These are phyloP conservation scores for Blennius ocellaris DNA, from an alignment of 2,113 vertebrate species.

Conservation along the genomic window DNA sequence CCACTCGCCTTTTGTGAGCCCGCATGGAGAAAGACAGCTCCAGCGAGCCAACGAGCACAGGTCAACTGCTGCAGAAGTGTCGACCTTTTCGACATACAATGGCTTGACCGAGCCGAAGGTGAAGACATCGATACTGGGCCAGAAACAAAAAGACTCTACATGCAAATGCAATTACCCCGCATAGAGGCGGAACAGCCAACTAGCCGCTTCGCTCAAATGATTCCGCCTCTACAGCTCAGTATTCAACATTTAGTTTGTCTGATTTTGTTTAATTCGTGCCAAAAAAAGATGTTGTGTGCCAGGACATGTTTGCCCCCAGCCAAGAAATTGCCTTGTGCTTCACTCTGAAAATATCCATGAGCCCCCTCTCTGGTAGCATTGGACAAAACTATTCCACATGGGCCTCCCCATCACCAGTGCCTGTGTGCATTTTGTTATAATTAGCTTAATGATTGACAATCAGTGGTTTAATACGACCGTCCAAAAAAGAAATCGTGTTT, in stretches of 20 bases:
- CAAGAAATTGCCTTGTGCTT: neutral
- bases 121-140: neutral
- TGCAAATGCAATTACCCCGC: neutral
- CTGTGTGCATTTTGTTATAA: too few relatives aligned
- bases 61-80: constrained; percentile 14
- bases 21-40: constrained; percentile 17
- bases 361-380: neutral
- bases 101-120: neutral
- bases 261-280: neutral
- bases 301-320: neutral
- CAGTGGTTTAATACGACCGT: too few relatives aligned
- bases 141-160: neutral
- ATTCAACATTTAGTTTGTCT: neutral
- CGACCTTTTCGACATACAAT: neutral
- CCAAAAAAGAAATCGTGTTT: too few relatives aligned
- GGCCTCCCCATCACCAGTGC: too few relatives aligned
- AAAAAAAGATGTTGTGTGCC: neutral
- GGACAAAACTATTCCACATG: neutral
- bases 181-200: neutral
- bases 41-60: constrained; percentile 1
- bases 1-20: constrained; percentile 24
- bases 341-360: neutral
- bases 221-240: neutral
- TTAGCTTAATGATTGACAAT: too few relatives aligned
- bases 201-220: neutral